Base-by-base conservation (phyloP, 2,888 invertebrate species). In the Synanthedon vespiformis region DNA sequence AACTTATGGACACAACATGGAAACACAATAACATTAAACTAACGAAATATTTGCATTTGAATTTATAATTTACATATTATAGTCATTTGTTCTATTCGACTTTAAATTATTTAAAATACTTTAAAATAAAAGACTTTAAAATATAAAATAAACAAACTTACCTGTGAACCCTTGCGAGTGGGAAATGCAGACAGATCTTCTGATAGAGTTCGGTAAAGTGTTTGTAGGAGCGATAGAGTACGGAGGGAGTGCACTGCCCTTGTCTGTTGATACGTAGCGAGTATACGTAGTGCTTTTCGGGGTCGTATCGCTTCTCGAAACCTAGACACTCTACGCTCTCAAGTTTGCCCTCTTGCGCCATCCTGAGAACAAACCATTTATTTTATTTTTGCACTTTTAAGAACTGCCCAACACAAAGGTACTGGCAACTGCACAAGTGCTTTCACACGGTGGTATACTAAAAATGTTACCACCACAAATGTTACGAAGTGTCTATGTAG, bases 271-370 rank as follows among this genome's bases (percentile, higher is more conserved):
- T 94, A 59, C 93, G 90, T 60, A 95, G 86, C 58, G 95, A 93
- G 74, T 95, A 97, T 63, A 98, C 97, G 80, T 99, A 99, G 89
- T 97, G 96, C 88, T 99, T 99, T 72, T 97, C 98, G 12, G 98
- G 97, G 72, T 95, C 96, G 77, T 97, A 98, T 61, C 97, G 92
- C 77, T 99, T 99, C 81, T 97, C 95, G 79, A 93, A 97, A 56
- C 94, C 94, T 56, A 94, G 91, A 10, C 98, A 95, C 70, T 93
- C 93, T 0, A 98, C 95, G 59, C 92, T 91, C 49, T 91, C 91
- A 48, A 99, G 89, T 5, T 94, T 92, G 1, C 98, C 98, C 83
- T 99, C 99, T 70, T 93, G 94, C 48, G 92, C 90, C 91, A 95
- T 92, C 60, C 96, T 96, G 68, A 3, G 65, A 52, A 53, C 57